These are phyloP conservation scores for Zygothrica quintamaculata DNA, from an alignment of 2,888 invertebrate species.

Conservation along the genomic window DNA sequence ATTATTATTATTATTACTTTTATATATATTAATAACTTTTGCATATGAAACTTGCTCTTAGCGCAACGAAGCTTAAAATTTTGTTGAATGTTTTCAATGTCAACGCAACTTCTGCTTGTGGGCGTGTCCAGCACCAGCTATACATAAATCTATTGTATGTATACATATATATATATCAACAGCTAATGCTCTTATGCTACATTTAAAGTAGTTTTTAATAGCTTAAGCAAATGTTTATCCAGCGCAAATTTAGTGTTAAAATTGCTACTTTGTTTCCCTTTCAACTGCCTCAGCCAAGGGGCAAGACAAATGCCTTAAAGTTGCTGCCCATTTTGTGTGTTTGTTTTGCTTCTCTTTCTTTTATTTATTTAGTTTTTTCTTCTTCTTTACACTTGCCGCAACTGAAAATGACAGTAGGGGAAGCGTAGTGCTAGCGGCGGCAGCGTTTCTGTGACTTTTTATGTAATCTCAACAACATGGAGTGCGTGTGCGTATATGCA, in stretches of 20 bases:
- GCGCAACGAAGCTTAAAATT: constrained; percentile 14
- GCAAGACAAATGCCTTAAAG: constrained; percentile 14
- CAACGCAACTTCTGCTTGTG: no score
- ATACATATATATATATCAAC: no score
- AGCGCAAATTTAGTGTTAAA: constrained; percentile 34
- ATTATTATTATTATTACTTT: constrained; percentile 12
- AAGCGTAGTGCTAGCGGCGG: constrained; percentile 32
- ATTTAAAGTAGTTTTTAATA: no score
- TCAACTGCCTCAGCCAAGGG: constrained; percentile 41
- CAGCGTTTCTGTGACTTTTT: constrained; percentile 37
- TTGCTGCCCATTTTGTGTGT: constrained; percentile 28
- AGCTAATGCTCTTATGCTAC: no score
- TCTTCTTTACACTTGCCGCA: neutral
- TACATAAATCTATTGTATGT: no score
- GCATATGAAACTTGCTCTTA: constrained; percentile 1
- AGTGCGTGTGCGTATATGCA: no score
- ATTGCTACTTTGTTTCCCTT: constrained; percentile 27
- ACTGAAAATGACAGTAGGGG: constrained; percentile 27
- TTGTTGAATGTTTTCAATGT: constrained; percentile 43
- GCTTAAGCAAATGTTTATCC: neutral
- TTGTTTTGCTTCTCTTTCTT: neutral
- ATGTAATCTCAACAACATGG: constrained; percentile 39
- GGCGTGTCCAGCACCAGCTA: no score
- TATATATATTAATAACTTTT: neutral
- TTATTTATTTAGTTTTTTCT: neutral